phyloP scores from a whole-genome alignment of 53 echinoderm and acorn worm genomes.

The Echinometra lucunter region DNA sequence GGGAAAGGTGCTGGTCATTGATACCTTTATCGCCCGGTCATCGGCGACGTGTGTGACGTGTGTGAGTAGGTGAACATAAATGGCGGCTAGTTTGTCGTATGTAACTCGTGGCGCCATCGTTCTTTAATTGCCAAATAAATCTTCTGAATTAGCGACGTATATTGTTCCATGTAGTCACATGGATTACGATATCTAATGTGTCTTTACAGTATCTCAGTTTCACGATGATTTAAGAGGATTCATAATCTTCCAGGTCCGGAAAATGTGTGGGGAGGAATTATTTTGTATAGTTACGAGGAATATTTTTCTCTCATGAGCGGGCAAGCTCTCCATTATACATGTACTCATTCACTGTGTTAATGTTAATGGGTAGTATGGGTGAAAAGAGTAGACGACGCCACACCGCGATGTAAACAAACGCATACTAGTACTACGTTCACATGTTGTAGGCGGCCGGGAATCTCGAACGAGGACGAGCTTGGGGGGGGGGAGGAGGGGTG shows the following conservation, averaged over 20 bases:
- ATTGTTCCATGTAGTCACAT: no score
- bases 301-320: no score
- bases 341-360: background rate
- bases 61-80: background rate
- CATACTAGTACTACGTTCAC: background rate
- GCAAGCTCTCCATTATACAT: background rate
- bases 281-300: background rate
- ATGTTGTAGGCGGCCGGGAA: background rate
- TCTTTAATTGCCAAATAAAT: background rate
- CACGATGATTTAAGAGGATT: background rate
- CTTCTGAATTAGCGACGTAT: background rate
- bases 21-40: background rate
- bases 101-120: background rate
- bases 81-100: background rate
- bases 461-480: background rate
- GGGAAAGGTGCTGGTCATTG: background rate
- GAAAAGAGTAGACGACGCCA: constrained; percentile 7
- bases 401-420: constrained; percentile 36
- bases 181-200: background rate
- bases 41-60: background rate
- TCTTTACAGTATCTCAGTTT: background rate
- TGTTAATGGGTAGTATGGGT: background rate
- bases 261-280: background rate
- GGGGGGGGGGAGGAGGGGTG: background rate
- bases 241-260: background rate